Conservation (phyloP, 2,113 vertebrate species). For the Lates calcarifer region DNA sequence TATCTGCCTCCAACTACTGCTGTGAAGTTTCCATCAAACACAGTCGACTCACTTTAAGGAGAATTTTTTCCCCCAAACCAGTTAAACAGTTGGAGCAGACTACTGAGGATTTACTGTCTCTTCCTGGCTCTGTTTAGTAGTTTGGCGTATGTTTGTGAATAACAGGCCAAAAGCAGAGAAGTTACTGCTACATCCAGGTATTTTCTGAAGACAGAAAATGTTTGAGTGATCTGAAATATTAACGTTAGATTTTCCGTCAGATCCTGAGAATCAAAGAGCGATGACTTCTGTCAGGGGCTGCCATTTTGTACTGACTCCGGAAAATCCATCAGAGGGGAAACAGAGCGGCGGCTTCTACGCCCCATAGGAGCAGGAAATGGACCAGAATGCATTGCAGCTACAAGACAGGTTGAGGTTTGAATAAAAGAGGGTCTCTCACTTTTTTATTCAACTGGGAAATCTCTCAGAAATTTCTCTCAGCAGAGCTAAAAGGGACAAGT, state of each 20-base stretch:
- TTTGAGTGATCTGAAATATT: conserved; percentile 6
- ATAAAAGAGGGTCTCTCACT: not conserved
- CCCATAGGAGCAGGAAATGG: not conserved
- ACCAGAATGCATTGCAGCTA: conserved; percentile 6
- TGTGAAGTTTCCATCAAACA: conserved; percentile 54
- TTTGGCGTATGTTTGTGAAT: not conserved
- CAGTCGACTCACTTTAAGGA: not conserved
- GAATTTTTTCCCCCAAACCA: not conserved
- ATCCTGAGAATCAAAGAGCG: conserved; percentile 1
- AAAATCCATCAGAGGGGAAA: conserved; percentile 1
- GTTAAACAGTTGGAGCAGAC: not conserved
- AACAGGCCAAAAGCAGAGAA: not conserved
- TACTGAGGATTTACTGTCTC: not conserved
- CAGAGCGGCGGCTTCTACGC: no score
- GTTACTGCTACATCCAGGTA: not conserved
- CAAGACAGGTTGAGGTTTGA: not conserved
- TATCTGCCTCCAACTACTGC: conserved; percentile 16
- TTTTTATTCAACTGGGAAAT: not conserved
- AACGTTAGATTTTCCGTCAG: conserved; percentile 15
- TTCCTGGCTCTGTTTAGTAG: not conserved
- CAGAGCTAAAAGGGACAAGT: not conserved
- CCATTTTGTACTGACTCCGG: conserved; percentile 16
- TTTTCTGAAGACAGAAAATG: not conserved
- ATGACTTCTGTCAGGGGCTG: not conserved
- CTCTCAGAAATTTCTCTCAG: not conserved